Percentiles rank a stretch among this genome's conserved stretches.
Conservation (phyloP, 2,113 vertebrate species). For the Dipodomys stephensi region DNA sequence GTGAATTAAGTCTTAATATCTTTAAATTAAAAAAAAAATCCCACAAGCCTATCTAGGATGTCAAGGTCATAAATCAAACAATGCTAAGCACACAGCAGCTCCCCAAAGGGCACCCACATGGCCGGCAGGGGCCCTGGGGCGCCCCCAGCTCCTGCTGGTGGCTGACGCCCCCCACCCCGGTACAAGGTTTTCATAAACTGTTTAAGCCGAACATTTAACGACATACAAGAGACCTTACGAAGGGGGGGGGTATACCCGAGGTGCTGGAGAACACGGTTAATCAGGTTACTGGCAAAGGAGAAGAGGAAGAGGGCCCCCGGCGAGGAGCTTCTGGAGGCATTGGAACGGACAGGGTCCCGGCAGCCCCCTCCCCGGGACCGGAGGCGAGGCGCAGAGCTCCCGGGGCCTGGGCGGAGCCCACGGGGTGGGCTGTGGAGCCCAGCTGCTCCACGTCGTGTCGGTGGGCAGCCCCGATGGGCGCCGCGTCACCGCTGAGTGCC, state of each 20-base stretch:
- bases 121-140: not conserved
- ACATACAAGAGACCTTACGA: conserved; percentile 63
- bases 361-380: not conserved
- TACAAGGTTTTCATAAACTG: conserved; percentile 76
- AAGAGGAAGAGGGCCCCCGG: conserved; percentile 35
- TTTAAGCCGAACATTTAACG: conserved; percentile 76
- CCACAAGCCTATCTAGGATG: conserved; percentile 72
- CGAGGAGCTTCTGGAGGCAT: conserved; percentile 60
- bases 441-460: not conserved
- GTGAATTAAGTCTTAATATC: conserved; percentile 84
- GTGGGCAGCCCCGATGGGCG: not conserved
- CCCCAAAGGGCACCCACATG: conserved; percentile 26
- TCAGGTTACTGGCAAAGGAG: conserved; percentile 64
- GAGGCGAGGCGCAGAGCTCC: too few species aligned
- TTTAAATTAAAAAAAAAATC: conserved; percentile 83
- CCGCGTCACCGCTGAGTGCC: not conserved
- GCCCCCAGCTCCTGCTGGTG: conserved; percentile 35
- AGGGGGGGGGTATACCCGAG: conserved; percentile 59
- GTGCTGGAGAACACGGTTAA: conserved; percentile 67
- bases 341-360: conserved; percentile 14
- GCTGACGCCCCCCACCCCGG: conserved; percentile 57
- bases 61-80: conserved; percentile 68
- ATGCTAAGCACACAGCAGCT: conserved; percentile 73
- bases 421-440: not conserved
- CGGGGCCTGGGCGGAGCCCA: not conserved